Base-by-base conservation (phyloP, 2,888 invertebrate genomes). In the Apamea epomidion region DNA sequence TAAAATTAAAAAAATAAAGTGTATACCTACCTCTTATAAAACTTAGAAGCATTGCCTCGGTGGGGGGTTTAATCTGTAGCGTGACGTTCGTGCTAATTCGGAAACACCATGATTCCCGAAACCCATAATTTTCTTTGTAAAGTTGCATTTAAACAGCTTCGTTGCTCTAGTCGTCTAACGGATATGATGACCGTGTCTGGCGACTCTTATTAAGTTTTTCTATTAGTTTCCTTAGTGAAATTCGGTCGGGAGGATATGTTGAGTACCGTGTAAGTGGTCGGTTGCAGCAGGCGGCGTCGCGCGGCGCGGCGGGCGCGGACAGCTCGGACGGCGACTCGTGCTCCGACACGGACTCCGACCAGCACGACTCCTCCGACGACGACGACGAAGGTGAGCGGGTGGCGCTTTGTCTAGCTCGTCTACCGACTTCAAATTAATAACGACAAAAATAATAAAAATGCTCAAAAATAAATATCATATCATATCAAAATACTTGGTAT, bases 361-460 rank as follows among this genome's bases (percentile, higher is more conserved):
- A 96, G 77, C 95, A 97, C 91, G 97, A 97, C 90, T 97, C 97
- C 83, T 96, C 97, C 74, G 97, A 97, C n/a, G 97, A 97, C 62
- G 97, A 97, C 32, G 97, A 97, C 81, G 97, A 97, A 89, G 96
- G 95, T 94, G 85, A 84, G 37, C 14, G 14, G 3, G 21, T 32
- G 21, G 8, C 32, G 2, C 2, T 32, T 2, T 32, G 14, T 14
- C 14, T 25, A 37, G 32, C 37, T 32, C 6, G 25, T 21, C 12
- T 12, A 32, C 65, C 6, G 12, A 5, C 67, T 67, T 16, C 67
- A 37, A 42, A 67, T 16, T 25, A 42, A 25, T 16, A 42, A 37
- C 7, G 8, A 67, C 0, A 67, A 6, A 37, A 6, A 21, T 21
- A 25, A 25, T 7, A 67, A 67, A 37, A 37, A 37, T 16, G 6